Evolutionary conservation across 2,113 vertebrate genomes (phyloP).

Genomic region (Elanoides forficatus): DNA sequence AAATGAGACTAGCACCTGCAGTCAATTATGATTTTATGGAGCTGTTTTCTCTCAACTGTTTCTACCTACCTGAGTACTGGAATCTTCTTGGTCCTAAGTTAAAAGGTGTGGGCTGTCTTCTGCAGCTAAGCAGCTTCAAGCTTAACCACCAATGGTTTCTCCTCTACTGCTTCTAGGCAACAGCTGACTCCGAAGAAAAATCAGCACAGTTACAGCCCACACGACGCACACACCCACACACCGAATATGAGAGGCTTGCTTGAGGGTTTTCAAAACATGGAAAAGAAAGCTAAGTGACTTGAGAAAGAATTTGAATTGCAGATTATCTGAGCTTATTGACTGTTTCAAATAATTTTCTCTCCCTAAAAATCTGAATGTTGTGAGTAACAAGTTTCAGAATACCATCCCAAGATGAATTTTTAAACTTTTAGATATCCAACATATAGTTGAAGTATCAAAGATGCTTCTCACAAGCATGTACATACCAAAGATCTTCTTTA

Average conservation of each 20-base stretch:
- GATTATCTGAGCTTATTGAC: neutral
- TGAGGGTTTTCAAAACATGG: neutral
- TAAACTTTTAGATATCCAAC: neutral
- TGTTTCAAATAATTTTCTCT: neutral
- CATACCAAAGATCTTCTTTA: neutral
- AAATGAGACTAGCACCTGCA: neutral
- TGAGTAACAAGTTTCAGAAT: neutral
- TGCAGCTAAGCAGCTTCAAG: neutral
- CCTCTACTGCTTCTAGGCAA: conserved; percentile 16
- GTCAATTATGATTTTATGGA: neutral
- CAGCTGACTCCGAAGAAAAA: neutral
- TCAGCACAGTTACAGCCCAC: neutral
- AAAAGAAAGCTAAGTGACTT: neutral
- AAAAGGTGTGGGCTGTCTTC: neutral
- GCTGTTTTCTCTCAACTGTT: neutral
- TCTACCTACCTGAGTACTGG: neutral
- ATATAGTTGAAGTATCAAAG: neutral
- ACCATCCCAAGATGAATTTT: neutral
- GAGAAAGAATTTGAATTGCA: neutral
- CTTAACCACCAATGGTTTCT: neutral
- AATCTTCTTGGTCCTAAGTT: neutral
- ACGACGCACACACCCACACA: neutral
- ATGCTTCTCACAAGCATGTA: neutral
- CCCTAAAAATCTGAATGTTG: neutral
- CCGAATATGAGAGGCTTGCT: neutral